Evolutionary conservation across 2,797 vertebrate species (phyloP).

Genomic region (Falco rusticolus): DNA sequence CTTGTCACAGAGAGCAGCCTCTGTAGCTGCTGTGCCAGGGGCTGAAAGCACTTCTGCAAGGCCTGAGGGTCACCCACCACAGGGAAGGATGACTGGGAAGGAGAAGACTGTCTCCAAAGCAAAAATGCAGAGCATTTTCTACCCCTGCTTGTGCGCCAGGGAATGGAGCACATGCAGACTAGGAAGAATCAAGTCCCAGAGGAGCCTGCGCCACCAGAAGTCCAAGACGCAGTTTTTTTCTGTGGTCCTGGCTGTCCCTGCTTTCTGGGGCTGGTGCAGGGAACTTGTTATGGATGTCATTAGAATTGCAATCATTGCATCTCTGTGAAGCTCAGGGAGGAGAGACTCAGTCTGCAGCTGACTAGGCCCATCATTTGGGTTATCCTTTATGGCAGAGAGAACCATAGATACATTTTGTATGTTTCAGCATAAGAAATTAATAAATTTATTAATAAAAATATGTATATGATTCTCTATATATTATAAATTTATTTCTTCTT

Average conservation of each 20-base stretch:
- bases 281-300: background rate
- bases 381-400: background rate
- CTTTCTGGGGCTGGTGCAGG: background rate
- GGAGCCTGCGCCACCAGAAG: background rate
- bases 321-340: background rate
- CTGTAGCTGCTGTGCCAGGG: background rate
- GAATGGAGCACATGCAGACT: background rate
- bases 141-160: background rate
- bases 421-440: background rate
- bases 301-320: background rate
- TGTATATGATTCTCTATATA: background rate
- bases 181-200: background rate
- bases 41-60: background rate
- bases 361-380: background rate
- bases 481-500: background rate
- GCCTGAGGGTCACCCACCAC: background rate
- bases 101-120: background rate
- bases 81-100: background rate
- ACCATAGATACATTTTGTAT: background rate
- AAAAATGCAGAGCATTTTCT: background rate
- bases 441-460: background rate
- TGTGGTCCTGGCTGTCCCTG: background rate
- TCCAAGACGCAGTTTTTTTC: background rate
- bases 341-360: background rate
- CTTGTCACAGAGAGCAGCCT: background rate